Percentiles rank a stretch among this genome's conserved stretches.
Conservation (phyloP, 1,140 invertebrate genomes). For the Drosophila kepulauana region DNA sequence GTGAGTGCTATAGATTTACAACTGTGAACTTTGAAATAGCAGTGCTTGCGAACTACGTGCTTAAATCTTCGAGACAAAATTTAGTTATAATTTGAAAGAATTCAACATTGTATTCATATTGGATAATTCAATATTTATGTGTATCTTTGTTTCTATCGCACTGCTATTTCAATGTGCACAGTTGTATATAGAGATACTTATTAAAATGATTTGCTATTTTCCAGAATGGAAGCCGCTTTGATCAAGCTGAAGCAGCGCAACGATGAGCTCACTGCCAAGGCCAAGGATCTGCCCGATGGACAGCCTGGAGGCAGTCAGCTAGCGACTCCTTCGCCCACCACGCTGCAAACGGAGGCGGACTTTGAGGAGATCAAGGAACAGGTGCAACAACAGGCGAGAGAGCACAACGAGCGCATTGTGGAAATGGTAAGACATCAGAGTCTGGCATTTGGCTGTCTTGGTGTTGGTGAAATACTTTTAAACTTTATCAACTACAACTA, state of each 20-base stretch:
- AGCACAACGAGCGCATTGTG: constrained; percentile 82
- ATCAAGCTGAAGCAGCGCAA: constrained; percentile 83
- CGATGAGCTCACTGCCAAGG: constrained; percentile 73
- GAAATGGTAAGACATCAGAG: constrained; percentile 75
- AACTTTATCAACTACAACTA: neutral
- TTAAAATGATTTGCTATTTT: neutral
- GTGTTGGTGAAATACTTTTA: constrained; percentile 13
- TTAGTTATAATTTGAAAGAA: no score
- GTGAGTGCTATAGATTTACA: constrained; percentile 25
- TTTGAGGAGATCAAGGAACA: constrained; percentile 78
- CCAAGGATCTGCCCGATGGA: constrained; percentile 73
- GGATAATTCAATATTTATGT: no score
- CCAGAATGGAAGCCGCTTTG: constrained; percentile 81
- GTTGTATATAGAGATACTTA: no score
- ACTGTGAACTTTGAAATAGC: no score
- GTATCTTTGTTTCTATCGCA: no score
- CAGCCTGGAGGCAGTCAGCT: constrained; percentile 32
- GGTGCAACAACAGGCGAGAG: constrained; percentile 72
- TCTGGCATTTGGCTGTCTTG: neutral
- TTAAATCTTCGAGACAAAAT: no score
- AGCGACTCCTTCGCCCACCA: constrained; percentile 61
- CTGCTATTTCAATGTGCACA: no score
- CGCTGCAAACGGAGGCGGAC: constrained; percentile 60
- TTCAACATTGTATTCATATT: no score
- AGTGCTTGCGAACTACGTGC: no score